Conservation (phyloP, 2,797 vertebrate species). For the Triplophysa bombifrons region DNA sequence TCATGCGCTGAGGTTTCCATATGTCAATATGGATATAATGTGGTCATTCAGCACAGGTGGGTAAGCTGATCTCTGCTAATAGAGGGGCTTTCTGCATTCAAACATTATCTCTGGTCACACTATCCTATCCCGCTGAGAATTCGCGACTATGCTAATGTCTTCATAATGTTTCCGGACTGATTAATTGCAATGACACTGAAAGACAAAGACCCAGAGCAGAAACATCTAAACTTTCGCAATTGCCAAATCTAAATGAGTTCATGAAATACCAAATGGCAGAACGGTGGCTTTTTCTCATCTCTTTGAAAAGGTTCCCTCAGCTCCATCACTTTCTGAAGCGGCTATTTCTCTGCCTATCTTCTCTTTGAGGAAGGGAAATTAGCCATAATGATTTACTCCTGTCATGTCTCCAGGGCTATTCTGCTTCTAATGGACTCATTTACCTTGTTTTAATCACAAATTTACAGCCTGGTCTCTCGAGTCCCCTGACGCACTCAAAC, state of each 20-base stretch:
- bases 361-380: constrained; percentile 57
- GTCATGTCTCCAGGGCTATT: constrained; percentile 51
- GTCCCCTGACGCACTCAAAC: constrained; percentile 43
- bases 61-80: neutral
- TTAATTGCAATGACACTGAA: constrained; percentile 29
- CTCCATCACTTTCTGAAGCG: constrained; percentile 46
- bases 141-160: constrained; percentile 3
- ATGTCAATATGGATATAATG: constrained; percentile 42
- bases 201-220: constrained; percentile 32
- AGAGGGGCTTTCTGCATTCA: neutral
- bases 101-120: neutral
- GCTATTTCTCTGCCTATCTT: constrained; percentile 30
- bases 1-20: constrained; percentile 41
- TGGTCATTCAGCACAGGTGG: constrained; percentile 21
- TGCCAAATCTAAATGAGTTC: constrained; percentile 52
- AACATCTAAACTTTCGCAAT: constrained; percentile 44
- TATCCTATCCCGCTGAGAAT: neutral
- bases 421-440: constrained; percentile 62
- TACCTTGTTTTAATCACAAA: constrained; percentile 64
- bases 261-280: constrained; percentile 54
- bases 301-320: constrained; percentile 36
- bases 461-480: constrained; percentile 54
- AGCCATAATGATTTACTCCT: constrained; percentile 59
- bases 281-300: constrained; percentile 39
- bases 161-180: constrained; percentile 11